phyloP scores from a whole-genome alignment of 1,140 invertebrate species.

The Melitaea cinxia region DNA sequence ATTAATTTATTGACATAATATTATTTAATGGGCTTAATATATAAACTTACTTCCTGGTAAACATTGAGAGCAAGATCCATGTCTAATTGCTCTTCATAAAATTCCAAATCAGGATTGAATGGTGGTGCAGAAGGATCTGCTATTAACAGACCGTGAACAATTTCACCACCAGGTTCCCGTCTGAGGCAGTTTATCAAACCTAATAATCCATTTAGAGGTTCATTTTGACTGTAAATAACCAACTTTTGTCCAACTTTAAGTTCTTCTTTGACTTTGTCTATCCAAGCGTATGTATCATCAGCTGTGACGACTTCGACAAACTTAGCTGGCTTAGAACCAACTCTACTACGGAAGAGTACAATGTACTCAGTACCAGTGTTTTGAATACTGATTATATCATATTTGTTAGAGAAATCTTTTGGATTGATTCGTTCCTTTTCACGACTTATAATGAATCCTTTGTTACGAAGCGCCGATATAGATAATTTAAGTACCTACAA shows the following conservation, averaged over 20 bases:
- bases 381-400: conserved; percentile 72
- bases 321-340: conserved; percentile 69
- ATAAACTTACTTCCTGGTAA: conserved; percentile 82
- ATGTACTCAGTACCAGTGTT: conserved; percentile 73
- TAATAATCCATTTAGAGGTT: conserved; percentile 88
- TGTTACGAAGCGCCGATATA: conserved; percentile 64
- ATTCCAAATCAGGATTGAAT: conserved; percentile 84
- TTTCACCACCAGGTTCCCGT: conserved; percentile 86
- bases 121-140: conserved; percentile 84
- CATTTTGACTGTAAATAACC: conserved; percentile 84
- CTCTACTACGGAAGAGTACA: conserved; percentile 69
- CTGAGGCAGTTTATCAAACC: conserved; percentile 91
- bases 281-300: conserved; percentile 67
- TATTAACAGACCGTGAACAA: conserved; percentile 84
- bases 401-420: conserved; percentile 56
- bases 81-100: conserved; percentile 85
- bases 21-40: not conserved
- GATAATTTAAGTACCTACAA: conserved; percentile 70
- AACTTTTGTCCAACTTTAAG: conserved; percentile 82
- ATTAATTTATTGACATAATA: not conserved
- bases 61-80: conserved; percentile 93
- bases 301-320: conserved; percentile 62
- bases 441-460: conserved; percentile 79
- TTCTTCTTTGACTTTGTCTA: conserved; percentile 79
- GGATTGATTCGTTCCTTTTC: conserved; percentile 68